Base-by-base conservation (phyloP, 1,140 invertebrate species). In the Brachionus calyciflorus region DNA sequence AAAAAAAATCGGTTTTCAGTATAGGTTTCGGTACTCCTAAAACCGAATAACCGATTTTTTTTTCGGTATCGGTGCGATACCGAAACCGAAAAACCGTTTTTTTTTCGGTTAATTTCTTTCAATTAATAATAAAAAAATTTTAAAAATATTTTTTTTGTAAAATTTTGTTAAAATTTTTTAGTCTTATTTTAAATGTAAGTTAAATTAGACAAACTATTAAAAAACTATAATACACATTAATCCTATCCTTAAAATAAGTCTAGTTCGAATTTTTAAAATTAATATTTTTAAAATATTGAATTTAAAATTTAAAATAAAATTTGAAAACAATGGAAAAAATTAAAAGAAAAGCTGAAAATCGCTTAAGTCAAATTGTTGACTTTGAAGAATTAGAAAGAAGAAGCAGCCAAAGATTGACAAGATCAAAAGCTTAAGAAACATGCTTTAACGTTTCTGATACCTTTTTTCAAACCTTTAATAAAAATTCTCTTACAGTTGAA, bases 251-350 rank as follows among this genome's bases (percentile, higher is more conserved):
- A 53, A 55, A 2, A 55, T 28, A 28, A 28, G 26, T 55, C n/a
- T 19, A 26, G 28, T 53, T 53, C 28, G 12, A 26, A 53, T 53
- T 26, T 26, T 26, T 53, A 6, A 24, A 53, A 53, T 53, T 24
- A 26, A 53, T 26, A 53, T 26, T n/a, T n/a, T n/a, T n/a, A n/a
- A n/a, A n/a, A n/a, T n/a, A n/a, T n/a, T n/a, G n/a, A n/a, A n/a
- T 53, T 24, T 21, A 53, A 53, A 26, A 10, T 24, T 53, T 51
- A 24, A 28, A 55, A 28, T 28, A 28, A 28, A 28, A 28, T 55
- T 55, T 55, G 7, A 53, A 53, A 48, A 53, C 26, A 55, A 55
- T 55, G 51, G 51, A 55, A 28, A 55, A 55, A 14, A 55, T 55
- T 28, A 55, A 55, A 28, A 28, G 49, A 55, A 28, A 30, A 28